phyloP scores from a whole-genome alignment of 2,113 vertebrate species.

The Sinocyclocheilus anshuiensis region DNA sequence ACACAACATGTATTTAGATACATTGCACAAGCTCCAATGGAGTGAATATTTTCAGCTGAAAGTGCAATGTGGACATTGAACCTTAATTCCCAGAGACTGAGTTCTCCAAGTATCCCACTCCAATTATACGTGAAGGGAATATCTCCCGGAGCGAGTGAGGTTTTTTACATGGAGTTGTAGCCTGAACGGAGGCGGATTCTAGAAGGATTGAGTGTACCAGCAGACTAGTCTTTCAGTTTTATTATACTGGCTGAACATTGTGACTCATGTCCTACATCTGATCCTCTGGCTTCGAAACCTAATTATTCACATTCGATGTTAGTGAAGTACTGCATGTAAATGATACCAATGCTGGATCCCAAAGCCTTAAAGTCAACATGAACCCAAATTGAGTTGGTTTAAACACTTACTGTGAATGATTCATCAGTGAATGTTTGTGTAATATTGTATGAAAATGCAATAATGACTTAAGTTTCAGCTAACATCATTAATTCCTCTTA shows the following conservation, averaged over 20 bases:
- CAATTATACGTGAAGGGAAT: neutral
- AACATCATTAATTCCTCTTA: neutral
- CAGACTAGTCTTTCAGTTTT: conserved; percentile 15
- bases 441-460: neutral
- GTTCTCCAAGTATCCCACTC: neutral
- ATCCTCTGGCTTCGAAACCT: neutral
- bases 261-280: conserved; percentile 23
- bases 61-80: neutral
- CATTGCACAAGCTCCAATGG: neutral
- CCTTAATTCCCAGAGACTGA: neutral
- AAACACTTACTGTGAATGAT: neutral
- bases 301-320: conserved; percentile 8
- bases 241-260: conserved; percentile 19
- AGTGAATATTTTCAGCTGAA: neutral
- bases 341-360: conserved; percentile 13
- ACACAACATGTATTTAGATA: neutral
- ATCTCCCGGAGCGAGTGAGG: neutral
- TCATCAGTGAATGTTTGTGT: neutral
- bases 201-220: conserved; percentile 20
- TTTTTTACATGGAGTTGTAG: neutral
- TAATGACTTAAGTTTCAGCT: neutral
- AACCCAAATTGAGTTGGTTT: neutral
- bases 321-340: conserved; percentile 3
- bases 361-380: conserved; percentile 3
- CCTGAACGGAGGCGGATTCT: neutral